Percentiles rank a stretch among this genome's conserved stretches.
Conservation (phyloP, 2,113 vertebrate genomes). For the Podocnemis expansa region DNA sequence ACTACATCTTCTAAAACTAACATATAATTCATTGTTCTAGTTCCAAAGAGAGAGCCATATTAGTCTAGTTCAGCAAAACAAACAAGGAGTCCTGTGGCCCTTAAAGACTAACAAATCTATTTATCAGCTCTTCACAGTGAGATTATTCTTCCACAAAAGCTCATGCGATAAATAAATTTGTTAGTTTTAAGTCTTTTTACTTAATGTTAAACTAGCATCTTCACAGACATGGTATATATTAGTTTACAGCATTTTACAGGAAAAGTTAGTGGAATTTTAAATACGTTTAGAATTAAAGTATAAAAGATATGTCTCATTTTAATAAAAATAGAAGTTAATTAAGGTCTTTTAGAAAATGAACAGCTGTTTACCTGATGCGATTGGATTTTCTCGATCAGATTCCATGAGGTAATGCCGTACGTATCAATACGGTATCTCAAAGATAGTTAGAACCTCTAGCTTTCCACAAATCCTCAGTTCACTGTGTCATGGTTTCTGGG, state of each 20-base stretch:
- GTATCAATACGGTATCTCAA: not conserved
- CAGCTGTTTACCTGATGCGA: not conserved
- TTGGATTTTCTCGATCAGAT: not conserved
- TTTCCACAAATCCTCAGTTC: not conserved
- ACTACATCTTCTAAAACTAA: not conserved
- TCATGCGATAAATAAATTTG: too few species aligned
- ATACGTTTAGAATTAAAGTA: not conserved
- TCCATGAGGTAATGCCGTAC: not conserved
- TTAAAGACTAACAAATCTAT: too few species aligned
- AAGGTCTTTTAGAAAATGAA: not conserved
- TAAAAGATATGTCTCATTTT: not conserved
- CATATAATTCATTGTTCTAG: not conserved
- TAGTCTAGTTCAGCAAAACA: too few species aligned
- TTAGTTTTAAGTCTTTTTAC: too few species aligned
- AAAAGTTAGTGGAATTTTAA: not conserved
- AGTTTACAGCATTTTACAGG: not conserved
- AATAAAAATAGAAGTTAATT: not conserved
- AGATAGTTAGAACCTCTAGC: not conserved
- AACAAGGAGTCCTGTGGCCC: too few species aligned
- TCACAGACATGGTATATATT: not conserved
- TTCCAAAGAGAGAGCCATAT: too few species aligned
- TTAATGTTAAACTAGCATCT: not conserved
- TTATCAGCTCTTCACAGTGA: too few species aligned
- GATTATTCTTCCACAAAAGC: too few species aligned
- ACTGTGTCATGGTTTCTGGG: not conserved